A percentile compares a stretch with the other conserved stretches of the same genome.
phyloP scores from a whole-genome alignment of 2,113 vertebrate species.

The Corythaeola cristata region DNA sequence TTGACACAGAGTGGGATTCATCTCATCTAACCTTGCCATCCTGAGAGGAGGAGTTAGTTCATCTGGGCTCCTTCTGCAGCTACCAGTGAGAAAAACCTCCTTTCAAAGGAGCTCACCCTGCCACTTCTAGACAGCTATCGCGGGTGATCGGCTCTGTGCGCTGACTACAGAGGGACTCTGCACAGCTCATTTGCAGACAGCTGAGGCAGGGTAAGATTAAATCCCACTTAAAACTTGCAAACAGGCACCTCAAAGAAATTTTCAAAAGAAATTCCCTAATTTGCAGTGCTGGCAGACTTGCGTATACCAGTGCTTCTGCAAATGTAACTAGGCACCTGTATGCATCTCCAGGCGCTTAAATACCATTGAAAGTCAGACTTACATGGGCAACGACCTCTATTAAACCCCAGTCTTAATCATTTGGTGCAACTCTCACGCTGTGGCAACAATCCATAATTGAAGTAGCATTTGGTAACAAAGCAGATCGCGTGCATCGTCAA shows the following conservation, averaged over 20 bases:
- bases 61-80: neutral
- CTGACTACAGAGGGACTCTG: neutral
- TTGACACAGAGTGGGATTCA: neutral
- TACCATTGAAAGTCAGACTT: neutral
- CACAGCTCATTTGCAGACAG: neutral
- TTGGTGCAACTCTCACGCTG: neutral
- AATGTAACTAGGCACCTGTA: neutral
- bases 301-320: neutral
- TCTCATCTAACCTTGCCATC: conserved; percentile 22
- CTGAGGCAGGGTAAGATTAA: neutral
- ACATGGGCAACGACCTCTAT: neutral
- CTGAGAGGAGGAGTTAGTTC: neutral
- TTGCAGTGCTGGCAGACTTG: neutral
- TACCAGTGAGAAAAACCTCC: neutral
- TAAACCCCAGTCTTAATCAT: neutral
- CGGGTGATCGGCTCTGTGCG: neutral
- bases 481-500: neutral
- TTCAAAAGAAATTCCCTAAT: neutral
- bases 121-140: neutral
- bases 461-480: neutral
- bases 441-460: neutral
- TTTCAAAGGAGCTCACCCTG: neutral
- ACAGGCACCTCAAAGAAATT: neutral
- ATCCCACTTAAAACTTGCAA: neutral
- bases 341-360: neutral